phyloP scores from a whole-genome alignment of 2,113 vertebrate genomes.

The Hippocampus barbouri region DNA sequence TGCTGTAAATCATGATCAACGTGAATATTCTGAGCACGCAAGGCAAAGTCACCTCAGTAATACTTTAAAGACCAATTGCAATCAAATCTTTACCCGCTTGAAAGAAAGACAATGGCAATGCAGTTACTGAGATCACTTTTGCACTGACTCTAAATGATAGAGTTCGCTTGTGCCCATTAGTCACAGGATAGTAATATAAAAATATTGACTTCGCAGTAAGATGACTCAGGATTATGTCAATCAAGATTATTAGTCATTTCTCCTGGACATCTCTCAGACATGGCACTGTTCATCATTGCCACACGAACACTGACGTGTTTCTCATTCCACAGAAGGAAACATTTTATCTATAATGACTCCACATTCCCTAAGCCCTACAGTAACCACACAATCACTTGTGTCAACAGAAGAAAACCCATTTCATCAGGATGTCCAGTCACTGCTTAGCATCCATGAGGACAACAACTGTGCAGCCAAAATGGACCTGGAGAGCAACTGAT shows the following conservation, averaged over 20 bases:
- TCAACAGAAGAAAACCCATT: conserved; percentile 67
- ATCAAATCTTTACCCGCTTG: conserved; percentile 20
- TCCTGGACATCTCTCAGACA: conserved; percentile 39
- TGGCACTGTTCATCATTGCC: conserved; percentile 37
- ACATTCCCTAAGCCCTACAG: conserved; percentile 55
- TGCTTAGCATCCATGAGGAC: conserved; percentile 43
- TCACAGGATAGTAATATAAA: conserved; percentile 34
- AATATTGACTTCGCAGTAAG: conserved; percentile 32
- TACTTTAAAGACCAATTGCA: conserved; percentile 2
- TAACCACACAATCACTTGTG: conserved; percentile 67
- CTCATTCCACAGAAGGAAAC: conserved; percentile 42
- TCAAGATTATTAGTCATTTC: conserved; percentile 41
- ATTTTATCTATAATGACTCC: conserved; percentile 58
- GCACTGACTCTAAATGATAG: conserved; percentile 25
- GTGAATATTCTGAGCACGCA: conserved; percentile 32
- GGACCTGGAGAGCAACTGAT: conserved; percentile 27
- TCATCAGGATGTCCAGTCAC: conserved; percentile 52
- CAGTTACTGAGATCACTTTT: conserved; percentile 20
- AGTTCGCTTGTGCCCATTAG: conserved; percentile 38
- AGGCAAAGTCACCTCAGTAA: conserved; percentile 13
- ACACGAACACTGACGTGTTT: conserved; percentile 34
- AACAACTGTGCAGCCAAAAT: conserved; percentile 30
- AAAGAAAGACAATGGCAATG: conserved; percentile 9
- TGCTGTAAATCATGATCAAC: too few relatives aligned
- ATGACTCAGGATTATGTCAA: conserved; percentile 41